A percentile compares a stretch with the other conserved stretches of the same genome.
Evolutionary conservation across 2,888 invertebrate genomes (phyloP).

Genomic region (Andrena bucephala): DNA sequence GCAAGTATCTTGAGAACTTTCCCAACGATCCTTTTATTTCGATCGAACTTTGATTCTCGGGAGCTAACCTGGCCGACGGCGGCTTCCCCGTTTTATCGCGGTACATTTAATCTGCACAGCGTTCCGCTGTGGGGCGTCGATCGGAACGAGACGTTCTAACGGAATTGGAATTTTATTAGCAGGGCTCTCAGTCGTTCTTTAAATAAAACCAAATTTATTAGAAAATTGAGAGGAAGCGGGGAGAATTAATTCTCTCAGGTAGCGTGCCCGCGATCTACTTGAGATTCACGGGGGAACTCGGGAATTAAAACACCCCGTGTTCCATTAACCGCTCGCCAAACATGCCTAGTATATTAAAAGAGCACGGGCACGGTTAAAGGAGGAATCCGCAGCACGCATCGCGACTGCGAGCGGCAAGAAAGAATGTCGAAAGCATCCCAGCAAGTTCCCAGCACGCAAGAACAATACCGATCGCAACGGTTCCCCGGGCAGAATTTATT

Average conservation of each 20-base stretch:
- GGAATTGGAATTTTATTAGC: no score
- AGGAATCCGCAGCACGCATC: background rate
- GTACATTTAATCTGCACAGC: background rate
- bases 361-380: background rate
- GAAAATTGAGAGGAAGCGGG: background rate
- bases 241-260: background rate
- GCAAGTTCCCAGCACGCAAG: constrained; percentile 8
- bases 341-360: background rate
- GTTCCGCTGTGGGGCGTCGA: no score
- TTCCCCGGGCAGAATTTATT: constrained; percentile 8
- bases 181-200: background rate
- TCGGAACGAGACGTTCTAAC: no score
- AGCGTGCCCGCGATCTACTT: background rate
- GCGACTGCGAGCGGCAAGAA: background rate
- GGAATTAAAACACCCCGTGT: background rate
- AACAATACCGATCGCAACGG: constrained; percentile 2
- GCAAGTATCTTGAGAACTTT: constrained; percentile 36
- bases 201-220: background rate
- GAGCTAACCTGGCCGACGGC: background rate
- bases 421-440: constrained; percentile 1
- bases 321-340: background rate
- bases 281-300: background rate
- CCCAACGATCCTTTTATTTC: constrained; percentile 35
- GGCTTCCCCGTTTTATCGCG: constrained; percentile 7
- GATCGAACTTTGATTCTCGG: constrained; percentile 40